phyloP scores from a whole-genome alignment of 2,113 vertebrate genomes.

The Mus pahari region DNA sequence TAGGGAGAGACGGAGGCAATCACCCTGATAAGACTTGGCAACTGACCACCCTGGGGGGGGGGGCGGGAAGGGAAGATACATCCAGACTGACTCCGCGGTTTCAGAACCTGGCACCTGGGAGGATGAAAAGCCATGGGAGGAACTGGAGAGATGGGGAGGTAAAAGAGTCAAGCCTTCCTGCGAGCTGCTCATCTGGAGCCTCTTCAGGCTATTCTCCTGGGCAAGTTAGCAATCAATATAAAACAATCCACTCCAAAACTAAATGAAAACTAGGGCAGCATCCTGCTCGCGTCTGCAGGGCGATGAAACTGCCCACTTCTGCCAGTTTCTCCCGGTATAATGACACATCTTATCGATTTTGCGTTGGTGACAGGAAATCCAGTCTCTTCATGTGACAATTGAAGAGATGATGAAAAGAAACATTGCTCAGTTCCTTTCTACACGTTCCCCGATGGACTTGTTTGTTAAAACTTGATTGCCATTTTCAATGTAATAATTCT shows the following conservation, averaged over 20 bases:
- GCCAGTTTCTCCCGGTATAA: background rate
- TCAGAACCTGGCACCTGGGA: background rate
- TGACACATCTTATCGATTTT: constrained; percentile 4
- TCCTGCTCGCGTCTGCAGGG: background rate
- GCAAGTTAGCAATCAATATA: background rate
- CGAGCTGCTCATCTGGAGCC: background rate
- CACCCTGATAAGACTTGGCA: background rate
- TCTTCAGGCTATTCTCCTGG: background rate
- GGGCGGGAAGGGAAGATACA: background rate
- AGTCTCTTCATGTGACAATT: constrained; percentile 56
- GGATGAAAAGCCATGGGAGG: background rate
- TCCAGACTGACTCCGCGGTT: constrained; percentile 18
- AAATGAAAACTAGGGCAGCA: constrained; percentile 6
- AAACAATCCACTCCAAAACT: background rate
- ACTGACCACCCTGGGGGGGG: background rate
- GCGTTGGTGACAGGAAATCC: constrained; percentile 61
- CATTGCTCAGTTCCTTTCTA: constrained; percentile 15
- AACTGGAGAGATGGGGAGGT: background rate
- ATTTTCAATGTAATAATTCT: constrained; percentile 39
- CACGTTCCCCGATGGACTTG: background rate
- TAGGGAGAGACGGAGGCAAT: background rate
- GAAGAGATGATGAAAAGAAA: constrained; percentile 38
- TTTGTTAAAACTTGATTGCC: constrained; percentile 6
- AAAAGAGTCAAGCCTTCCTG: background rate
- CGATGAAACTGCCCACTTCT: background rate